These are phyloP conservation scores for Aurelia aurita complex sp. Pacific DNA, from an alignment of 30 jellyfish, hydroid and myxozoan genomes.

Conservation along the genomic window DNA sequence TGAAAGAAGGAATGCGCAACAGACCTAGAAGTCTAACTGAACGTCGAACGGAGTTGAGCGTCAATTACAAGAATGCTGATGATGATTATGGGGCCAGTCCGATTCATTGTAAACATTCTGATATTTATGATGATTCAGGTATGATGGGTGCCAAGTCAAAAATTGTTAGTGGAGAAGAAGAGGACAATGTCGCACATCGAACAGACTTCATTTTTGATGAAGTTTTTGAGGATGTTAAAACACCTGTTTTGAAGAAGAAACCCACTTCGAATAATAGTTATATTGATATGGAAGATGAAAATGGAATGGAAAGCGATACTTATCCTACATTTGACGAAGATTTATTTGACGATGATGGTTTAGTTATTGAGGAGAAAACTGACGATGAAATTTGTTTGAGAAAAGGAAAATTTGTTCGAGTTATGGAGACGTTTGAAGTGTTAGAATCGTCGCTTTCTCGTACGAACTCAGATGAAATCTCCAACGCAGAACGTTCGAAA, in stretches of 20 bases:
- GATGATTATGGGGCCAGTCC: background rate
- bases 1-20: background rate
- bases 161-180: too few species aligned
- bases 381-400: too few species aligned
- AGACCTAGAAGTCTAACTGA: constrained; percentile 54
- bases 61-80: constrained; percentile 11
- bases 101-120: constrained; percentile 63
- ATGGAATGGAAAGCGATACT: too few species aligned
- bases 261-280: background rate
- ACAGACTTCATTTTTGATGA: background rate
- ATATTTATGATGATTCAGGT: background rate
- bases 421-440: background rate
- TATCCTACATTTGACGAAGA: too few species aligned
- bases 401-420: background rate
- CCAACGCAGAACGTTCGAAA: too few species aligned
- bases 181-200: too few species aligned
- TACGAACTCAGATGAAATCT: background rate
- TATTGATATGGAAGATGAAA: background rate
- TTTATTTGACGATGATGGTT: background rate
- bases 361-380: too few species aligned
- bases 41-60: constrained; percentile 36
- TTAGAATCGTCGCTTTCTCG: background rate
- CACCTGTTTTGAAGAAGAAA: background rate
- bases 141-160: too few species aligned
- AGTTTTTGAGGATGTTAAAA: background rate